Evolutionary conservation across 2,113 vertebrate species (phyloP).

Genomic region (human (Homo sapiens)): GRCh38 chr3:66633001-66633500

Average conservation of each 20-base stretch:
- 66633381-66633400: no score
- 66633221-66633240: not conserved
- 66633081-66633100: not conserved
- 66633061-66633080: not conserved
- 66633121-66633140: not conserved
- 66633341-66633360: not conserved
- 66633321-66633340: not conserved
- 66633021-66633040: accelerated
- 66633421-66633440: no score
- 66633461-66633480: not conserved
- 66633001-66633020: not conserved
- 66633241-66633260: not conserved
- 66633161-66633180: not conserved
- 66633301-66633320: not conserved
- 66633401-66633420: no score
- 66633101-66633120: not conserved
- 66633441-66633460: no score
- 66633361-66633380: not conserved
- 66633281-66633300: not conserved
- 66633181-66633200: not conserved
- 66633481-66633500: not conserved
- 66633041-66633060: no score
- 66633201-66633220: not conserved
- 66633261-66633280: not conserved
- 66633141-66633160: not conserved